phyloP scores from a whole-genome alignment of 2,797 vertebrate genomes.

The Pyrocephalus nanus region DNA sequence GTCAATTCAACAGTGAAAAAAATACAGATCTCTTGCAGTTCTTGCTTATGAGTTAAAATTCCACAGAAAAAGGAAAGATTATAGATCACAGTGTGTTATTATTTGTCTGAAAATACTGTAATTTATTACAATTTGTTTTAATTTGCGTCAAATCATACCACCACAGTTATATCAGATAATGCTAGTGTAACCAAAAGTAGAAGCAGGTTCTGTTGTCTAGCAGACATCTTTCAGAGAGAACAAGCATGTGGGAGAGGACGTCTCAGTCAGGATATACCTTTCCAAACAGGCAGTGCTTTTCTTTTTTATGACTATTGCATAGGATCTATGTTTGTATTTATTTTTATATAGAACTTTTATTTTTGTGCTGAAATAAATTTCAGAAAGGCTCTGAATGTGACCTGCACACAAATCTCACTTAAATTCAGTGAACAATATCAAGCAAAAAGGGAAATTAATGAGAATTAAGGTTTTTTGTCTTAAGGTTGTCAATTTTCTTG shows the following conservation, averaged over 20 bases:
- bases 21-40: background rate
- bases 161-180: background rate
- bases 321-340: background rate
- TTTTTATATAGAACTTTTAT: background rate
- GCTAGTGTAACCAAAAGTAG: background rate
- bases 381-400: background rate
- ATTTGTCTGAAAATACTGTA: constrained; percentile 30
- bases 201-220: background rate
- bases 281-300: background rate
- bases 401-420: background rate
- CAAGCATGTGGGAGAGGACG: background rate
- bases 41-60: background rate
- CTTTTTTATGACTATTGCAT: background rate
- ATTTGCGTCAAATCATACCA: background rate
- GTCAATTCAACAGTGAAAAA: background rate
- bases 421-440: background rate
- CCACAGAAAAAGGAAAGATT: background rate
- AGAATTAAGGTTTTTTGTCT: background rate
- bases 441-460: background rate
- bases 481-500: background rate
- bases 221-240: background rate
- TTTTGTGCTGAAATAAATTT: background rate
- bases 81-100: background rate
- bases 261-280: background rate
- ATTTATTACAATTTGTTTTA: background rate